Base-by-base conservation (phyloP, 64 coral and sea anemone species). In the Montipora foliosa region DNA sequence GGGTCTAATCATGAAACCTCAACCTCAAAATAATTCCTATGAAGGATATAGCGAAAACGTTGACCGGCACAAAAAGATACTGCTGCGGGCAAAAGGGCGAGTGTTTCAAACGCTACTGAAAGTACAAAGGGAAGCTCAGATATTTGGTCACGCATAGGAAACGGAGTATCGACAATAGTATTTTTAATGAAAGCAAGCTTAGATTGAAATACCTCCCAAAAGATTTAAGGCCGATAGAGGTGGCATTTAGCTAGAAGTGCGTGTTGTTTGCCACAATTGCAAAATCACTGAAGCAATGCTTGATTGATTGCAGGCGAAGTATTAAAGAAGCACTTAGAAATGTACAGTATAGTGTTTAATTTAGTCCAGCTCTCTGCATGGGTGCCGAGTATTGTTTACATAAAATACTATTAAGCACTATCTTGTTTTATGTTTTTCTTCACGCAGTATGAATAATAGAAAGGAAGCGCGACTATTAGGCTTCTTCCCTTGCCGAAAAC, bases 351-450 rank as follows among this genome's bases (percentile, higher is more conserved):
- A 21, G 62, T 86, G 64, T 86, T 86, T 86, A 51, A 71, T 71
- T 70, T 50, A 86, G 47, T 14, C 61, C 60, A 50, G 64, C 82
- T n/a, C 82, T 16, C 66, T 14, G 81, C 58, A 66, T 83, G 60
- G 58, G 21, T 83, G 62, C 15, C 37, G 22, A 83, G 47, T 11
- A 1, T 47, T 86, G 82, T 86, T 86, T 86, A 66, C 82, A 86
- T 72, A 50, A 72, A 86, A 86, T 1, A 86, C 46, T 16, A 72
- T 51, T 72, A n/a, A 70, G 82, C 13, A 22, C 44, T 47, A 72
- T 86, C 8, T 48, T 86, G 46, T 22, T 70, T 66, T 70, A 5
- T 72, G 64, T 86, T 86, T 50, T 72, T 15, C 68, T 70, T 19
- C 46, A 49, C 11, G 16, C 61, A 8, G 11, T 57, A 6, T 57